A percentile compares a stretch with the other conserved stretches of the same genome.
phyloP scores from a whole-genome alignment of 2,797 vertebrate genomes.

The Chloroceryle inda region DNA sequence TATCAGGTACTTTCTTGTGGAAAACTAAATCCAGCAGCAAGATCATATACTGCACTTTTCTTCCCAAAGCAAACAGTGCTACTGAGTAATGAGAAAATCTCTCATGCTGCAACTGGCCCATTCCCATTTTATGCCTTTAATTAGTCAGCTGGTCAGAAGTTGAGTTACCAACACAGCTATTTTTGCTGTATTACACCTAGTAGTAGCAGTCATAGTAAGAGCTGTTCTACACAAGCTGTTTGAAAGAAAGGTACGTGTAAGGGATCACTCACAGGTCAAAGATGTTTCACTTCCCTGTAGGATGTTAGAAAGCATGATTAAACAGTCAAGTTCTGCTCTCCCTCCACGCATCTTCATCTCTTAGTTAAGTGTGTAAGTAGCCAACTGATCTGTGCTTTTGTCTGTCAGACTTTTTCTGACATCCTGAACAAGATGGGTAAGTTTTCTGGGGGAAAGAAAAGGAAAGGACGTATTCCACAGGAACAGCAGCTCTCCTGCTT shows the following conservation, averaged over 20 bases:
- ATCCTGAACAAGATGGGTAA: background rate
- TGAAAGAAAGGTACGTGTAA: background rate
- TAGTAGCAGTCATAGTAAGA: background rate
- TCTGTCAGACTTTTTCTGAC: background rate
- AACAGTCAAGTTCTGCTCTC: background rate
- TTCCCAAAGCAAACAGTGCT: background rate
- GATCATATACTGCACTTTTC: background rate
- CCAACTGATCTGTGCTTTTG: background rate
- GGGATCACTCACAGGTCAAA: background rate
- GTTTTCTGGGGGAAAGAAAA: background rate
- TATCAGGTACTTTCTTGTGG: background rate
- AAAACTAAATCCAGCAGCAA: background rate
- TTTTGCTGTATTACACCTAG: conserved; percentile 17
- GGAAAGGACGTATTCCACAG: background rate
- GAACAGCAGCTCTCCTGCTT: background rate
- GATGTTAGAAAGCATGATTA: background rate
- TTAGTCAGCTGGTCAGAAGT: conserved; percentile 14
- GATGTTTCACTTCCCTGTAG: background rate
- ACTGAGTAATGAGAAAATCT: background rate
- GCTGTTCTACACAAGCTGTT: background rate
- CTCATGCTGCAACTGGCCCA: background rate
- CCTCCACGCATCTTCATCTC: background rate
- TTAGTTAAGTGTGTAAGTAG: background rate
- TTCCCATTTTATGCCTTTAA: conserved; percentile 38
- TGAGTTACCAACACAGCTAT: background rate